Evolutionary conservation across 2,888 invertebrate genomes (phyloP), one percentile per base, ranked within the genome.

Genomic region (Erebia palarica): DNA sequence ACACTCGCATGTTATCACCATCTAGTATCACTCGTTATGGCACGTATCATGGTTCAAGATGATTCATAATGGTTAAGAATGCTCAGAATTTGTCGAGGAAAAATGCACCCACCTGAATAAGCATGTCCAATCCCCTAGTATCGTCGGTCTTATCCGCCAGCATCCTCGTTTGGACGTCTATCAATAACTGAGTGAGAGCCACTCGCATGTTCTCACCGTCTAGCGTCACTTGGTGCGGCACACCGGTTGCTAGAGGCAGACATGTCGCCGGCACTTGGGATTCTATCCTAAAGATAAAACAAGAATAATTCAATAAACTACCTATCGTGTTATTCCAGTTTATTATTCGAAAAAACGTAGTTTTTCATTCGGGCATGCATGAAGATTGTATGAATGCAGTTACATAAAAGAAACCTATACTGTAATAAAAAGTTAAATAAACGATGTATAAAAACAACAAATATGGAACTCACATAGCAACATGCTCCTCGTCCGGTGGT

Each of bases 81-180:
- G 21, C 1, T 21, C 21, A 14, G 47, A 49, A 49, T 49, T 49
- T 14, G 4, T 49, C 5, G 49, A 14, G 14, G 14, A 49, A 44
- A 47, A 2, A 1, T 51, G 3, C 13, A 55, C 78, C 72, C 68
- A 92, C 90, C 92, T 94, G 91, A 86, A 91, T 87, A 74, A 90
- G 86, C 93, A 87, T 79, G 81, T 94, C 94, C 59, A 97, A 94
- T 74, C 96, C 96, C 79, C 96, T 96, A 0, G 97, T 97, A 81
- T 98, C 97, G 80, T 98, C 97, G 76, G 96, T 96, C 74, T 95
- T 94, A 68, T 94, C 93, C 9, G 80, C 83, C 69, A 97, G 86
- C 86, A 98, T 92, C 79, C 95, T 94, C 66, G 90, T 94, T 85
- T 96, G 96, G 11, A 97, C 90, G 3, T 92, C 89, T 61, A 94